Percentiles rank a stretch among this genome's conserved stretches.
Conservation (phyloP, 1,140 invertebrate genomes). For the Drosophila ercepeae region DNA sequence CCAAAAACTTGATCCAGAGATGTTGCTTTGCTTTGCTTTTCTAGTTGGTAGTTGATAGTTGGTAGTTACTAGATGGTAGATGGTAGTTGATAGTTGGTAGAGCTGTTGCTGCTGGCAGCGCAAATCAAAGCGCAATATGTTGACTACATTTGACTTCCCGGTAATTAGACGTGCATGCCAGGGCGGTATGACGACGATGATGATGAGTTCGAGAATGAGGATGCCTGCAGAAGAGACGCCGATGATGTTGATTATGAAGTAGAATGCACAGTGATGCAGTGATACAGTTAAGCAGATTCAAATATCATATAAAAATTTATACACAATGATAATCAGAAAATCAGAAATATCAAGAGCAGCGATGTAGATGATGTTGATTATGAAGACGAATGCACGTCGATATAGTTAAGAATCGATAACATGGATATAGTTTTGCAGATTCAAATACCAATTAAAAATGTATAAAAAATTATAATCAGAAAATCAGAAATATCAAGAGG, state of each 20-base stretch:
- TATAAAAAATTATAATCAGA: no score
- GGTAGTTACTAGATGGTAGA: constrained; percentile 11
- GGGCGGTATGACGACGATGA: constrained; percentile 29
- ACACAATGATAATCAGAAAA: no score
- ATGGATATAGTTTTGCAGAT: no score
- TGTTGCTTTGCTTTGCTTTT: constrained; percentile 14
- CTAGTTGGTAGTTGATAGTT: constrained; percentile 15
- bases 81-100: constrained; percentile 7
- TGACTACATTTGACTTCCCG: constrained; percentile 81
- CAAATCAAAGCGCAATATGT: constrained; percentile 80
- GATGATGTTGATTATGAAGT: no score
- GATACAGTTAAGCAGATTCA: no score
- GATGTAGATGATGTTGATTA: no score
- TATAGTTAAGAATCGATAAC: no score
- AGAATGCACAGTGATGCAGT: constrained; percentile 7
- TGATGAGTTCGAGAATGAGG: constrained; percentile 10
- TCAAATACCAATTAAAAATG: no score
- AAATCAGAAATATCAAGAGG: no score
- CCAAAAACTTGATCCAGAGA: constrained; percentile 12
- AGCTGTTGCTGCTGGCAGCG: constrained; percentile 57
- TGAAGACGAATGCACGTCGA: no score
- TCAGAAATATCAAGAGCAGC: no score
- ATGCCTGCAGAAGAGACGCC: neutral
- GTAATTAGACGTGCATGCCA: constrained; percentile 79
- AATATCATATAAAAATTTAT: no score